Evolutionary conservation across 2,888 invertebrate genomes (phyloP).

Genomic region (Synanthedon andrenaeformis): DNA sequence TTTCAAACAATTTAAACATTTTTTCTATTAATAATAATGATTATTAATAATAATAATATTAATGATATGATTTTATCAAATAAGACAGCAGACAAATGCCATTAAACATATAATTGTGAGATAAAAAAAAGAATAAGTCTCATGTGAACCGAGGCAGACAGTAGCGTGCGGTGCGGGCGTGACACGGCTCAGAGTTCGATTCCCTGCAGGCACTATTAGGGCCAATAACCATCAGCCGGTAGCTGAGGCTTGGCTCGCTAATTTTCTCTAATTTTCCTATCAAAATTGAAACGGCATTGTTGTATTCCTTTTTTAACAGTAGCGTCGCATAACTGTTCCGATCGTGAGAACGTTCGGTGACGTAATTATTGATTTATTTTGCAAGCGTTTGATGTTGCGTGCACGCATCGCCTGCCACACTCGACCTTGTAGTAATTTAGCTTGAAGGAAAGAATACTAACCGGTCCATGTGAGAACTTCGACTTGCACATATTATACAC

Average conservation of each 20-base stretch:
- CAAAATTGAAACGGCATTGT: slow-evolving; percentile 56
- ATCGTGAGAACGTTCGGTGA: slow-evolving; percentile 57
- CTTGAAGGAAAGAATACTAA: slow-evolving; percentile 33
- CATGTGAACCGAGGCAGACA: not conserved
- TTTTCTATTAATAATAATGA: no score
- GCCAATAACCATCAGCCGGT: slow-evolving; percentile 65
- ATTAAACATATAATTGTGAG: no score
- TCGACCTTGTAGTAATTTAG: slow-evolving; percentile 54
- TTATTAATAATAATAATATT: no score
- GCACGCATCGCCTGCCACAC: slow-evolving; percentile 22
- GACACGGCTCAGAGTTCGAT: slow-evolving; percentile 44
- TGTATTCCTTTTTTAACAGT: slow-evolving; percentile 35
- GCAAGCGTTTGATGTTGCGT: slow-evolving; percentile 27
- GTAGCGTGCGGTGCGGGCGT: slow-evolving; percentile 53
- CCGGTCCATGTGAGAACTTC: not conserved
- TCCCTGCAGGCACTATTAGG: slow-evolving; percentile 63
- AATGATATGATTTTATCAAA: no score
- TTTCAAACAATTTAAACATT: no score
- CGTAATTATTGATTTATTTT: slow-evolving; percentile 42
- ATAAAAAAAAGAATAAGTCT: no score
- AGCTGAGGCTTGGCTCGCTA: slow-evolving; percentile 51
- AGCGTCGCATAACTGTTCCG: slow-evolving; percentile 44
- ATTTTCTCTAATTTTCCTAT: slow-evolving; percentile 70
- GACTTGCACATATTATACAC: not conserved
- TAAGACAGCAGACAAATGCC: no score